These are phyloP conservation scores for Dendrolimus punctatus DNA, from an alignment of 1,140 invertebrate species.

Conservation along the genomic window DNA sequence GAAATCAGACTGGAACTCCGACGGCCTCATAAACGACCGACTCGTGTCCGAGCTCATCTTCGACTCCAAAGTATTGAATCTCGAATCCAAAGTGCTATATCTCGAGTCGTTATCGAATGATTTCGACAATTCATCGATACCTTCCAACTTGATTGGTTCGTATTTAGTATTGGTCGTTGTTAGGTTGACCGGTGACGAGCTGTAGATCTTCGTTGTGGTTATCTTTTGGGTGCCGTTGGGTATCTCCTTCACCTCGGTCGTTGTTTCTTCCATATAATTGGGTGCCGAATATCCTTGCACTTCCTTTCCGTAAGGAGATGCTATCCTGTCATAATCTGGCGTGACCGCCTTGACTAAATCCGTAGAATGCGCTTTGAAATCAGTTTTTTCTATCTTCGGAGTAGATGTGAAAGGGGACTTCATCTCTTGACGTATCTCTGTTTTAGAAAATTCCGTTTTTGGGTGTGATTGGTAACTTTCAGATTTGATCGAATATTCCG, in stretches of 20 bases:
- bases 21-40: constrained; percentile 67
- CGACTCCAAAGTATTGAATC: constrained; percentile 61
- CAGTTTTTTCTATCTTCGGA: constrained; percentile 39
- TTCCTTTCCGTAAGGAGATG: constrained; percentile 57
- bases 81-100: constrained; percentile 59
- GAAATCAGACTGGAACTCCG: constrained; percentile 59
- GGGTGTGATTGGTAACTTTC: constrained; percentile 56
- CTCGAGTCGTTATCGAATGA: constrained; percentile 61
- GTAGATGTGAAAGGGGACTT: constrained; percentile 62
- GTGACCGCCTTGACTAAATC: constrained; percentile 53
- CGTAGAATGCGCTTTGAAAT: constrained; percentile 28
- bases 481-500: constrained; percentile 53
- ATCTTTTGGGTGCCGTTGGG: constrained; percentile 69
- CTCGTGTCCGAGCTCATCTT: constrained; percentile 65
- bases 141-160: constrained; percentile 60
- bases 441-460: constrained; percentile 44
- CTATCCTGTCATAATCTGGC: constrained; percentile 52
- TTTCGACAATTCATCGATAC: constrained; percentile 63
- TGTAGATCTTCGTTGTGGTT: constrained; percentile 68
- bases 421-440: constrained; percentile 42
- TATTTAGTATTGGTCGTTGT: constrained; percentile 67
- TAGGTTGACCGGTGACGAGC: constrained; percentile 65
- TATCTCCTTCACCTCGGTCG: constrained; percentile 67
- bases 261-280: constrained; percentile 65
- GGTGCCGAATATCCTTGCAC: constrained; percentile 53